Conservation (phyloP, 2,113 vertebrate genomes). For the Saimiri boliviensis region DNA sequence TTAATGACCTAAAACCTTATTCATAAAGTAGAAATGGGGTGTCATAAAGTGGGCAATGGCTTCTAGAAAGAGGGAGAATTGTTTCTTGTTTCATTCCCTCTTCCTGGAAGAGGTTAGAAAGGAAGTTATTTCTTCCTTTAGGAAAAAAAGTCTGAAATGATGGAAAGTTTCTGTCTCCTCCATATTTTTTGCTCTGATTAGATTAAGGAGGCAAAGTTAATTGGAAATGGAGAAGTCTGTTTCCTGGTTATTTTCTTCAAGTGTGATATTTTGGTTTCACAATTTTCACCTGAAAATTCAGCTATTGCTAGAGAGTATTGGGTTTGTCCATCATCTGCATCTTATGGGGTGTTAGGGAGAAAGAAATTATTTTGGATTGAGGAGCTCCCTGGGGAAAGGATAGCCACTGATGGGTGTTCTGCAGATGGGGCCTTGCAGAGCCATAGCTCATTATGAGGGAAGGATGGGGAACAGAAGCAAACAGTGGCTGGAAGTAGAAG, state of each 20-base stretch:
- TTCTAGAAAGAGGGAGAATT: not conserved
- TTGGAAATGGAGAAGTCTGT: not conserved
- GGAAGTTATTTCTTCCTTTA: not conserved
- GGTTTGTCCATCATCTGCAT: not conserved
- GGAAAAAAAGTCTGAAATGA: not conserved
- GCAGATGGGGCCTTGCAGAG: not conserved
- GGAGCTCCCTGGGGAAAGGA: not conserved
- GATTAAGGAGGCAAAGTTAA: not conserved
- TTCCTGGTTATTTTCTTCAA: conserved; percentile 38
- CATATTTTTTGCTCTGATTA: not conserved
- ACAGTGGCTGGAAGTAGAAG: not conserved
- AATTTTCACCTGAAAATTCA: conserved; percentile 23
- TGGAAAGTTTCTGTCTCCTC: not conserved
- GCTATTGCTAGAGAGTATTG: not conserved
- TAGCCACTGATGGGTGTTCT: not conserved
- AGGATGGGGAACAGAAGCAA: not conserved
- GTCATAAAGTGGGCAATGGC: not conserved
- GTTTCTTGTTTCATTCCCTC: not conserved
- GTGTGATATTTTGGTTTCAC: conserved; percentile 8
- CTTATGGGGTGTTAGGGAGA: not conserved
- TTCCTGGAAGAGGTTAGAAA: not conserved
- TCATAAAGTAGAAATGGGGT: conserved; percentile 18
- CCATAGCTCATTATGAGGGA: not conserved
- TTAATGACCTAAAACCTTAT: not conserved
- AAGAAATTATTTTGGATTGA: conserved; percentile 36